Percentiles rank a stretch among this genome's conserved stretches.
Conservation (phyloP, 2,797 vertebrate genomes). For the Siniperca obscura region DNA sequence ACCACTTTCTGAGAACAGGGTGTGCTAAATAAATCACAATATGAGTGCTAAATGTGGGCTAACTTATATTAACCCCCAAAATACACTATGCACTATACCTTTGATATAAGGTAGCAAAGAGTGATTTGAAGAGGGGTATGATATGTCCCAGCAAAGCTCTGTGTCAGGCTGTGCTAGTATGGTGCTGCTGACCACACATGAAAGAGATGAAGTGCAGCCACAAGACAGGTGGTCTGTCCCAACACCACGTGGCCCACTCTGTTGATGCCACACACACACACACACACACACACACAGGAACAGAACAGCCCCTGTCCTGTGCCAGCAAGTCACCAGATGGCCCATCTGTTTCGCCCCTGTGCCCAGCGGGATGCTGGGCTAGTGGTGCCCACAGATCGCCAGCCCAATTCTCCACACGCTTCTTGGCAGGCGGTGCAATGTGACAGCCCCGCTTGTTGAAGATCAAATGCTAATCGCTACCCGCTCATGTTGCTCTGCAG, state of each 20-base stretch:
- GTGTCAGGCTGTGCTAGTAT: constrained; percentile 31
- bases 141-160: constrained; percentile 21
- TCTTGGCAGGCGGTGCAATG: constrained; percentile 63
- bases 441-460: constrained; percentile 63
- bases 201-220: constrained; percentile 70
- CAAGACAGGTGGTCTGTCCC: constrained; percentile 81
- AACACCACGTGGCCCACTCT: constrained; percentile 55
- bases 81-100: neutral
- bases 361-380: constrained; percentile 72
- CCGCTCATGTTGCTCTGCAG: constrained; percentile 58
- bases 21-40: constrained; percentile 26
- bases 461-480: constrained; percentile 73
- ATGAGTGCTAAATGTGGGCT: neutral
- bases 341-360: constrained; percentile 83
- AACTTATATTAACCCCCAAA: constrained; percentile 10
- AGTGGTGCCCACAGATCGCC: constrained; percentile 77
- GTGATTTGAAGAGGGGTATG: neutral
- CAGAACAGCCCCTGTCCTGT: constrained; percentile 73
- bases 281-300: constrained; percentile 47
- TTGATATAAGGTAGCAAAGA: constrained; percentile 8
- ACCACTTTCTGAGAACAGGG: constrained; percentile 19
- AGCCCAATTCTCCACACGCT: constrained; percentile 69
- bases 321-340: constrained; percentile 81
- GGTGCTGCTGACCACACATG: constrained; percentile 64
- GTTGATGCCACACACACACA: constrained; percentile 53